These are phyloP conservation scores for Callipepla squamata DNA, from an alignment of 2,113 vertebrate species.

Conservation along the genomic window DNA sequence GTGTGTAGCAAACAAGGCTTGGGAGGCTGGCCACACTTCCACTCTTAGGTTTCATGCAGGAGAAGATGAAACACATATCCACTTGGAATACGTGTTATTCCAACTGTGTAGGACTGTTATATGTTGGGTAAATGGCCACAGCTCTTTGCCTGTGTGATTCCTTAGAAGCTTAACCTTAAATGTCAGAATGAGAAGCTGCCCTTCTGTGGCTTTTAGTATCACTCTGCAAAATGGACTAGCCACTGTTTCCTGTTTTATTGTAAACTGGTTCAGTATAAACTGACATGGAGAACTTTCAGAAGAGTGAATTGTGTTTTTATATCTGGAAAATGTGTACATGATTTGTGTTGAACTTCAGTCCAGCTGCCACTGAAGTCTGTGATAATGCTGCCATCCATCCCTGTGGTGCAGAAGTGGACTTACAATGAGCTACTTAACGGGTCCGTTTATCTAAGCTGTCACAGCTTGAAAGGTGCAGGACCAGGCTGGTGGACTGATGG, in stretches of 20 bases:
- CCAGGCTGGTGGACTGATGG: constrained; percentile 33
- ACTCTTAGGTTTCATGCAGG: not conserved
- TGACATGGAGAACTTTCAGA: not conserved
- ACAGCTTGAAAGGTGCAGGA: constrained; percentile 47
- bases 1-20: not conserved
- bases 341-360: not conserved
- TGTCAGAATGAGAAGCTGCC: not conserved
- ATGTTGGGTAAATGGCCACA: not conserved
- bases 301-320: not conserved
- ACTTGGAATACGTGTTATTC: not conserved
- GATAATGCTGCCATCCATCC: not conserved
- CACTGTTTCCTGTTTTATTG: not conserved
- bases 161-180: not conserved
- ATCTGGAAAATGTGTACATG: not conserved
- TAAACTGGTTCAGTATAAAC: not conserved
- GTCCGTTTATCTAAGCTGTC: constrained; percentile 65
- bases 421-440: constrained; percentile 55
- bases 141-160: not conserved
- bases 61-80: not conserved
- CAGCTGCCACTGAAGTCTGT: not conserved
- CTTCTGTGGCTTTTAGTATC: constrained; percentile 8
- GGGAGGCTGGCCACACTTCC: not conserved
- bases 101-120: not conserved
- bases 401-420: constrained; percentile 11
- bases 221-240: not conserved